Conservation (phyloP, 2,888 invertebrate species). For the Diarsia rubi region DNA sequence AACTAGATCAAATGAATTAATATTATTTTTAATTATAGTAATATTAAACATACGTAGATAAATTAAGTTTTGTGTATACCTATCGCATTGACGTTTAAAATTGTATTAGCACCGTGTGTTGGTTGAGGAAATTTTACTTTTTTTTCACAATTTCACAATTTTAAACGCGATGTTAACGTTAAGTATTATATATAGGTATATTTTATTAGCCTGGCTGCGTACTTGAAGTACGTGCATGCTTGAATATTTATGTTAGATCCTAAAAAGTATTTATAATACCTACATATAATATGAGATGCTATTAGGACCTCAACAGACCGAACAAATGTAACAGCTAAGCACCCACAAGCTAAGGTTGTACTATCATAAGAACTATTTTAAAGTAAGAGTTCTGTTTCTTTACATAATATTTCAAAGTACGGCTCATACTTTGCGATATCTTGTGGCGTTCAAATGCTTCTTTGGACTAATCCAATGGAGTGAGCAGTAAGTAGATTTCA, state of each 20-base stretch:
- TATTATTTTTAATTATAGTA: slow-evolving; percentile 69
- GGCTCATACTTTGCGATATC: not conserved
- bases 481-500: not conserved
- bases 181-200: slow-evolving; percentile 46
- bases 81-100: slow-evolving; percentile 65
- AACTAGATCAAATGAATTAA: slow-evolving; percentile 87
- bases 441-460: not conserved
- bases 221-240: slow-evolving; percentile 56
- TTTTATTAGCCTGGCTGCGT: slow-evolving; percentile 46
- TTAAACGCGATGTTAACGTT: slow-evolving; percentile 63
- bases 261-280: slow-evolving; percentile 60
- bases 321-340: slow-evolving; percentile 17
- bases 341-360: slow-evolving; percentile 17
- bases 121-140: slow-evolving; percentile 35
- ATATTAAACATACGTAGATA: slow-evolving; percentile 79
- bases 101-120: slow-evolving; percentile 53
- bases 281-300: slow-evolving; percentile 27
- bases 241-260: slow-evolving; percentile 63
- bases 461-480: not conserved
- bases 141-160: slow-evolving; percentile 56
- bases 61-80: slow-evolving; percentile 67
- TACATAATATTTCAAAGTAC: slow-evolving; percentile 3
- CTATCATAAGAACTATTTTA: slow-evolving; percentile 8
- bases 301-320: slow-evolving; percentile 58
- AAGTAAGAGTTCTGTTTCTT: not conserved